Conservation (phyloP, 2,797 vertebrate genomes). For the Emys orbicularis region DNA sequence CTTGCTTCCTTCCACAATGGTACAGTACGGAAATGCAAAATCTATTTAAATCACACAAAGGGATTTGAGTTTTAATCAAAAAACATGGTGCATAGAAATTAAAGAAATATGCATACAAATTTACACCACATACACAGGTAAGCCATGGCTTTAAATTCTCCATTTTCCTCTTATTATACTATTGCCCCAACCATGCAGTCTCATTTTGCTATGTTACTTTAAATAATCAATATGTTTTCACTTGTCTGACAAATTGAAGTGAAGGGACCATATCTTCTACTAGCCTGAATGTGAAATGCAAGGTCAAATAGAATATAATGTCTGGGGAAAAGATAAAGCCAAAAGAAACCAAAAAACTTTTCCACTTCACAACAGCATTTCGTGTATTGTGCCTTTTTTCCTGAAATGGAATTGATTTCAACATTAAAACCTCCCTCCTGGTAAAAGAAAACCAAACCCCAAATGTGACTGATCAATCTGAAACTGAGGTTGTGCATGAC, state of each 20-base stretch:
- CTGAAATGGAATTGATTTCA: not conserved
- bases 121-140: not conserved
- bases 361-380: slow-evolving; percentile 22
- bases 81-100: not conserved
- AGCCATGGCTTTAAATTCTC: not conserved
- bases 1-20: not conserved
- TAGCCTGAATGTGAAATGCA: slow-evolving; percentile 11
- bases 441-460: slow-evolving; percentile 7
- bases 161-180: not conserved
- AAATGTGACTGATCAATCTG: not conserved
- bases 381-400: not conserved
- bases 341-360: slow-evolving; percentile 28
- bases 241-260: not conserved
- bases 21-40: not conserved
- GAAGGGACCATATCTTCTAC: not conserved
- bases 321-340: slow-evolving; percentile 2
- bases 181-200: not conserved
- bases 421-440: not conserved
- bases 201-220: not conserved
- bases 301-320: slow-evolving; percentile 20
- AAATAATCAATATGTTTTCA: slow-evolving; percentile 7
- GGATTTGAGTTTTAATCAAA: not conserved
- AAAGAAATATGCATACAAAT: not conserved
- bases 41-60: not conserved
- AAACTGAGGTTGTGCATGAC: not conserved